Evolutionary conservation across 2,797 vertebrate species (phyloP).

Genomic region (Aeoliscus strigatus): DNA sequence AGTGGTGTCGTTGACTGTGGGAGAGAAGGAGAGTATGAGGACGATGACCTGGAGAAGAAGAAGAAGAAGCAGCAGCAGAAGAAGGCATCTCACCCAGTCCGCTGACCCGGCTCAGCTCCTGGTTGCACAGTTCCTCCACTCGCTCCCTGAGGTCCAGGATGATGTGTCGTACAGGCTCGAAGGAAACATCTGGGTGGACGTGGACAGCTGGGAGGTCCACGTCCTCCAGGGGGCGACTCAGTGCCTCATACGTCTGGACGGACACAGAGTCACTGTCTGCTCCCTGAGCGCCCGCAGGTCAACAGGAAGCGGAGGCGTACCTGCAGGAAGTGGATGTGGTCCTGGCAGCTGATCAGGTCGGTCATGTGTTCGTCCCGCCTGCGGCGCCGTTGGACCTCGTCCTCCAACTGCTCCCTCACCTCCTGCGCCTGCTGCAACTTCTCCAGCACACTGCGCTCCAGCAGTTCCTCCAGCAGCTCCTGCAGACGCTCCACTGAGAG

Average conservation of each 20-base stretch:
- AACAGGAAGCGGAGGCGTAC: no score
- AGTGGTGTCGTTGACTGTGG: slow-evolving; percentile 67
- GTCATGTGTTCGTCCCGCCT: slow-evolving; percentile 68
- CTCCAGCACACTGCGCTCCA: slow-evolving; percentile 63
- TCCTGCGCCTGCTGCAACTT: slow-evolving; percentile 72
- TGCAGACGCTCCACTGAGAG: slow-evolving; percentile 70
- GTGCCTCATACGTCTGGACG: slow-evolving; percentile 61
- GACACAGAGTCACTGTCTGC: no score
- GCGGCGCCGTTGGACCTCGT: slow-evolving; percentile 63
- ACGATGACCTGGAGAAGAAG: background rate
- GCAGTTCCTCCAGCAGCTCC: slow-evolving; percentile 68
- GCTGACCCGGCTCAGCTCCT: slow-evolving; percentile 71
- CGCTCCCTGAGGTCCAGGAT: slow-evolving; percentile 67
- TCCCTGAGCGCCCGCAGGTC: no score
- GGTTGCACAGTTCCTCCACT: slow-evolving; percentile 76
- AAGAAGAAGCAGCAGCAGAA: background rate
- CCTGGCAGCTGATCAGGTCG: slow-evolving; percentile 65
- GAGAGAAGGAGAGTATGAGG: background rate
- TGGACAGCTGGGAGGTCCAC: slow-evolving; percentile 62
- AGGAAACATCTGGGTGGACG: slow-evolving; percentile 61
- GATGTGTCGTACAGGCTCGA: slow-evolving; percentile 54
- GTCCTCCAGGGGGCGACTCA: slow-evolving; percentile 58
- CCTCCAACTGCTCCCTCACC: slow-evolving; percentile 59
- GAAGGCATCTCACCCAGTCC: slow-evolving; percentile 59
- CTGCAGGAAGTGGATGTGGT: slow-evolving; percentile 75